These are phyloP conservation scores for Cheilosia scutellata DNA, from an alignment of 2,888 invertebrate genomes.

Conservation along the genomic window DNA sequence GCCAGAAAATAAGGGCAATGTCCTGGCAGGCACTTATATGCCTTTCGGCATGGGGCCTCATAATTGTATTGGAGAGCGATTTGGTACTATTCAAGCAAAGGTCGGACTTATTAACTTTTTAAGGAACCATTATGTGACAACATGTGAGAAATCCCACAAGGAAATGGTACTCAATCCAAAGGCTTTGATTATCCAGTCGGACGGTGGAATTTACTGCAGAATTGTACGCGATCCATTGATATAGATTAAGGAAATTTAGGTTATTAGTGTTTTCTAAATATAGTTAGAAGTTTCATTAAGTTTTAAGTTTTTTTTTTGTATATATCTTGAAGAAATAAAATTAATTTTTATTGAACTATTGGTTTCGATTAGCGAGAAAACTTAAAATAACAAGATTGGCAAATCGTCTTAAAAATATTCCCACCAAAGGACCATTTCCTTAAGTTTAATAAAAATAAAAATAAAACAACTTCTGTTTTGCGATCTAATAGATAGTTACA, in stretches of 20 bases:
- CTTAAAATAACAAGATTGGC: too few species aligned
- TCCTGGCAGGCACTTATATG: constrained; percentile 79
- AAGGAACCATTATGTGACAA: constrained; percentile 80
- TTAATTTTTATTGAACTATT: too few species aligned
- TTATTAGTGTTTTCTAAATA: not conserved
- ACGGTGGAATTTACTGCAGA: constrained; percentile 79
- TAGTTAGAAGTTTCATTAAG: too few species aligned
- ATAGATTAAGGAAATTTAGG: not conserved
- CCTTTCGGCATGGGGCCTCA: constrained; percentile 82
- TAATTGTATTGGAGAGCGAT: constrained; percentile 82
- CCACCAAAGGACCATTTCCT: too few species aligned
- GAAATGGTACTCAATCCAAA: constrained; percentile 80
- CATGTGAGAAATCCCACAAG: constrained; percentile 77
- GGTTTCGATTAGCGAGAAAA: too few species aligned
- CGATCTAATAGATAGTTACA: too few species aligned
- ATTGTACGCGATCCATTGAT: constrained; percentile 79
- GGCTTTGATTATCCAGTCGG: constrained; percentile 79
- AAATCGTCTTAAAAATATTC: too few species aligned
- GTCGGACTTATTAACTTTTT: constrained; percentile 81
- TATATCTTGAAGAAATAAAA: too few species aligned
- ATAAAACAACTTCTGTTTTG: too few species aligned
- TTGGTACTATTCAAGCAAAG: constrained; percentile 81
- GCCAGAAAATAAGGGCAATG: constrained; percentile 78
- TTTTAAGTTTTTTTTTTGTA: too few species aligned
- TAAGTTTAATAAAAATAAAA: too few species aligned